Conservation (phyloP, 2,113 vertebrate species). For the Mastomys coucha region DNA sequence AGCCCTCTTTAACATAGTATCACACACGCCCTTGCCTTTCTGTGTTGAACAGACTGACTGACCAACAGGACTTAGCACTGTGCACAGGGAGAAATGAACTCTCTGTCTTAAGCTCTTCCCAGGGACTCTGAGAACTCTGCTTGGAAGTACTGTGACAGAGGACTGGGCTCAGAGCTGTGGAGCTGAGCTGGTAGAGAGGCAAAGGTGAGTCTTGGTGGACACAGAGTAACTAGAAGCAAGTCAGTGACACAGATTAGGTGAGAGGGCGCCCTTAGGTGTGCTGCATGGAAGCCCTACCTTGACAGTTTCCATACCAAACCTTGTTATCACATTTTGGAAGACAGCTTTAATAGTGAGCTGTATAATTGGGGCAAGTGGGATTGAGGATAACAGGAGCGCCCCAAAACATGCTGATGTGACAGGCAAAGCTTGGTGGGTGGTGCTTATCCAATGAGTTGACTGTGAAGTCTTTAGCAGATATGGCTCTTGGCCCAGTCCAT, state of each 20-base stretch:
- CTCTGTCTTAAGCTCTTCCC: background rate
- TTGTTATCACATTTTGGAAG: background rate
- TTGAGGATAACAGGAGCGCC: background rate
- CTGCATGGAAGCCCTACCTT: background rate
- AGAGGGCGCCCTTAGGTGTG: background rate
- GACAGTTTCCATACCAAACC: background rate
- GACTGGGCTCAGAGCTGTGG: background rate
- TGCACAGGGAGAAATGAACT: background rate
- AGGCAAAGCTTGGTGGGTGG: background rate
- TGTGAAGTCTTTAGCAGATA: background rate
- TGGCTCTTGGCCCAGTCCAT: background rate
- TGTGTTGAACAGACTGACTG: background rate
- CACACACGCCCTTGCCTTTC: background rate
- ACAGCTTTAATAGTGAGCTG: background rate
- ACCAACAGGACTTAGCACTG: background rate
- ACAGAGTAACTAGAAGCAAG: background rate
- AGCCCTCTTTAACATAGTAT: background rate
- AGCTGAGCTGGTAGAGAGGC: background rate
- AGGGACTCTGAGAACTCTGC: background rate
- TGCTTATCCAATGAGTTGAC: background rate
- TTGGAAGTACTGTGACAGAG: rapidly evolving
- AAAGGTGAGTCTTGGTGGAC: background rate
- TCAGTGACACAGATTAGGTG: background rate
- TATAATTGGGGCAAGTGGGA: background rate
- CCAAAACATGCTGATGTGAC: background rate